Evolutionary conservation across 2,888 invertebrate genomes (phyloP).

Genomic region (Linnaemya tessellans): DNA sequence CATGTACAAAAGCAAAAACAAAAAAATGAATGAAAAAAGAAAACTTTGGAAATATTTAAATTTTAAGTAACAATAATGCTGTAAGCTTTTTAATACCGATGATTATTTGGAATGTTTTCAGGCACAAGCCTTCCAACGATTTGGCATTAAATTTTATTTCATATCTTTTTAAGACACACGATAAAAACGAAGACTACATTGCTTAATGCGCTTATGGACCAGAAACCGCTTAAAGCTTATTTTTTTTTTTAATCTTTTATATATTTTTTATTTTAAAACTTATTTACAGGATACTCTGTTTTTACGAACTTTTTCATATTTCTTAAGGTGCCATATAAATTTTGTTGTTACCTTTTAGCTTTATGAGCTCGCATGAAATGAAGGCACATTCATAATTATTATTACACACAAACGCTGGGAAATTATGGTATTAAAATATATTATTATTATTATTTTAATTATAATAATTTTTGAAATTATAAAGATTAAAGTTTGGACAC

Average conservation of each 20-base stretch:
- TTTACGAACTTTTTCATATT: conserved; percentile 21
- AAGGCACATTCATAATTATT: background rate
- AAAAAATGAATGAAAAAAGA: no score
- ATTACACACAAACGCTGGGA: background rate
- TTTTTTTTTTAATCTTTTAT: conserved; percentile 1
- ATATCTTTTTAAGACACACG: conserved; percentile 1
- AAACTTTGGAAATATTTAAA: conserved; percentile 11
- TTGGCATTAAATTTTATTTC: conserved; percentile 65
- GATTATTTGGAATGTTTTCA: conserved; percentile 65
- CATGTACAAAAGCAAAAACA: background rate
- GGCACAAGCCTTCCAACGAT: conserved; percentile 60
- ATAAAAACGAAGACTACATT: background rate
- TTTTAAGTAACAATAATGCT: conserved; percentile 52
- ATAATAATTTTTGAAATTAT: background rate
- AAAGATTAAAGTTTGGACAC: no score
- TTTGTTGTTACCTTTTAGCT: background rate
- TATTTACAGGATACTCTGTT: conserved; percentile 6
- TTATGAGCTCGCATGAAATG: conserved; percentile 2
- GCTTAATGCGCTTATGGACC: conserved; percentile 49
- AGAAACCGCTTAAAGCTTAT: conserved; percentile 42
- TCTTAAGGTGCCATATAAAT: conserved; percentile 25
- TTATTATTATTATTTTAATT: conserved; percentile 32
- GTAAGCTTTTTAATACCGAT: conserved; percentile 63
- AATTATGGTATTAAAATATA: background rate
- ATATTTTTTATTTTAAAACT: background rate